Percentiles rank a stretch among this genome's conserved stretches.
phyloP scores from a whole-genome alignment of 2,113 vertebrate genomes.

The Nibea coibor region DNA sequence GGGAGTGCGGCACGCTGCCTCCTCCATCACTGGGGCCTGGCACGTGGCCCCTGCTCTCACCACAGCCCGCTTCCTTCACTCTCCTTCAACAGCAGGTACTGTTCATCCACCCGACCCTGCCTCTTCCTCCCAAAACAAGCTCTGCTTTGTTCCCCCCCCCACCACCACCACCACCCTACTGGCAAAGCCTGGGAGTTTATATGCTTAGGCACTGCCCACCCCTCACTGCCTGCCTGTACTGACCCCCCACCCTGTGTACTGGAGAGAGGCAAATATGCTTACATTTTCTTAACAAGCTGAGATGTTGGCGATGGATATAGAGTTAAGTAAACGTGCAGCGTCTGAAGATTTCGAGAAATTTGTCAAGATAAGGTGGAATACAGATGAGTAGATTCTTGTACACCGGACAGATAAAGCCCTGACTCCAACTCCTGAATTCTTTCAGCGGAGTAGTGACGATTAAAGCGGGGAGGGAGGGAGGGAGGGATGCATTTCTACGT shows the following conservation, averaged over 20 bases:
- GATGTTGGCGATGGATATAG: neutral
- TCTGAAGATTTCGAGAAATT: constrained; percentile 1
- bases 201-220: constrained; percentile 63
- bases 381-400: constrained; percentile 8
- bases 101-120: constrained; percentile 76
- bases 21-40: constrained; percentile 78
- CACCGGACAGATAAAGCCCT: constrained; percentile 12
- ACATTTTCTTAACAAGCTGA: constrained; percentile 4
- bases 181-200: constrained; percentile 68
- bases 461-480: neutral
- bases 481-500: neutral
- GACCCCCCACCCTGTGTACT: constrained; percentile 22
- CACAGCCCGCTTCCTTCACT: constrained; percentile 80
- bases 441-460: neutral
- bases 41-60: constrained; percentile 71
- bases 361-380: constrained; percentile 30
- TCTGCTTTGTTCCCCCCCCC: constrained; percentile 79
- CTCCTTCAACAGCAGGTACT: constrained; percentile 86
- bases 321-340: neutral
- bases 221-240: constrained; percentile 42
- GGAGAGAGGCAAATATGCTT: constrained; percentile 7
- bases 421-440: constrained; percentile 32
- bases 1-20: constrained; percentile 43
- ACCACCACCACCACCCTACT: constrained; percentile 27
- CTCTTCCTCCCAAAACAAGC: constrained; percentile 82